Evolutionary conservation across 1,140 invertebrate genomes (phyloP).

Genomic region (Drosophila littoralis): DNA sequence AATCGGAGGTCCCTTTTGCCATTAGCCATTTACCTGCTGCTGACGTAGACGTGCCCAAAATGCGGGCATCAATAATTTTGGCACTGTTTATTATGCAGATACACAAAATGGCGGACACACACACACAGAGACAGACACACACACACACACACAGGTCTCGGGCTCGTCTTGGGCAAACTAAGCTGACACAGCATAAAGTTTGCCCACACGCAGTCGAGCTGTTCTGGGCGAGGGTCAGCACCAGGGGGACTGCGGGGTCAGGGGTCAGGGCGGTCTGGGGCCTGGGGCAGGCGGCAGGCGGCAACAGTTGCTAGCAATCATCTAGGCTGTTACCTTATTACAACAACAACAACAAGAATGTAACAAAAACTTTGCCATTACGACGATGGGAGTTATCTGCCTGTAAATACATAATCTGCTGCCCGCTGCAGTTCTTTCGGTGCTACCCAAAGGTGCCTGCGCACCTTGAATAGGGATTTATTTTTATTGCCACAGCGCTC

Average conservation of each 20-base stretch:
- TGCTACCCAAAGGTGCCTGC: constrained; percentile 57
- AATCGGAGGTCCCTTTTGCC: constrained; percentile 32
- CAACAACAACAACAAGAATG: constrained; percentile 51
- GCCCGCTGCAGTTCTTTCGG: constrained; percentile 39
- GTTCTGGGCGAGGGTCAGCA: background rate
- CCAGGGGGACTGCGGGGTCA: background rate
- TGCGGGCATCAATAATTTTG: constrained; percentile 80
- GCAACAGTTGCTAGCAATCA: constrained; percentile 79
- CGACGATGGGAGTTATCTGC: constrained; percentile 74
- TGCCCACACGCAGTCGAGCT: constrained; percentile 21
- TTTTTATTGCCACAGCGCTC: constrained; percentile 70
- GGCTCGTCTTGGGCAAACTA: constrained; percentile 54
- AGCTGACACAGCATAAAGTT: constrained; percentile 68
- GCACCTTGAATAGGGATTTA: constrained; percentile 78
- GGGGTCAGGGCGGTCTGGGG: background rate
- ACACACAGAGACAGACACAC: constrained; percentile 10
- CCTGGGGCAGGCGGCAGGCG: constrained; percentile 25
- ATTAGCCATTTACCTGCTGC: constrained; percentile 49
- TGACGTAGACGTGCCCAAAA: constrained; percentile 66
- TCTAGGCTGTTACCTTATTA: constrained; percentile 80
- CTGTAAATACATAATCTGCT: constrained; percentile 82
- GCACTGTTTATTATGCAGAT: constrained; percentile 80
- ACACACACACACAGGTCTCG: constrained; percentile 14
- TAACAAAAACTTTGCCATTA: constrained; percentile 67
- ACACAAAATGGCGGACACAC: constrained; percentile 68